These are phyloP conservation scores for Drosophila pandora DNA, from an alignment of 1,140 invertebrate species.

Conservation along the genomic window DNA sequence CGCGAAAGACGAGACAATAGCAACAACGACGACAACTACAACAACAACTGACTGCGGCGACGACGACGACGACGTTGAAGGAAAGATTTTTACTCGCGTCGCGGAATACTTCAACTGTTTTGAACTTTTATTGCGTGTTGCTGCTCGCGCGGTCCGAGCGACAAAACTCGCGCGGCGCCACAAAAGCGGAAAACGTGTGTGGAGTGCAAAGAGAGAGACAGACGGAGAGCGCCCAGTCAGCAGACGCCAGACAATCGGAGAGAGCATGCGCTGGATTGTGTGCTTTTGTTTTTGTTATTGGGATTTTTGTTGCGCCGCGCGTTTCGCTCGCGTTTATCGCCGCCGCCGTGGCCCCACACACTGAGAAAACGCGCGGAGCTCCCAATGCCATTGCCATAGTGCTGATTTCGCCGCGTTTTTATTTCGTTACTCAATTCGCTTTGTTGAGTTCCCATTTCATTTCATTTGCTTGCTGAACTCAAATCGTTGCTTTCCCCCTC, in stretches of 20 bases:
- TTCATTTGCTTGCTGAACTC: slow-evolving; percentile 36
- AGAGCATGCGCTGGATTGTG: slow-evolving; percentile 16
- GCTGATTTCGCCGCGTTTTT: slow-evolving; percentile 38
- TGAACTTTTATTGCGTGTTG: slow-evolving; percentile 80
- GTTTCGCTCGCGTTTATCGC: slow-evolving; percentile 46
- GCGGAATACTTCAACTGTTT: slow-evolving; percentile 81
- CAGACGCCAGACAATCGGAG: slow-evolving; percentile 15
- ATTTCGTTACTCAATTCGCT: slow-evolving; percentile 28
- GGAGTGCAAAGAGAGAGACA: slow-evolving; percentile 27
- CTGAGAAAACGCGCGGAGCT: slow-evolving; percentile 27
- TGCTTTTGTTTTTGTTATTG: slow-evolving; percentile 24
- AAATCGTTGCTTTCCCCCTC: background rate
- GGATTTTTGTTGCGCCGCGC: slow-evolving; percentile 32
- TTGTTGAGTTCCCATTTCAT: background rate
- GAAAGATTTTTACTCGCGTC: slow-evolving; percentile 82
- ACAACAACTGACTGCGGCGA: slow-evolving; percentile 46
- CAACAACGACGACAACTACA: slow-evolving; percentile 50
- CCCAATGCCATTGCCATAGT: slow-evolving; percentile 58
- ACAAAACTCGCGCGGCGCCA: slow-evolving; percentile 56
- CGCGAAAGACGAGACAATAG: slow-evolving; percentile 51
- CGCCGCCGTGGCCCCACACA: slow-evolving; percentile 55
- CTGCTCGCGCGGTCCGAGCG: slow-evolving; percentile 64
- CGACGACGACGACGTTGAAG: slow-evolving; percentile 57
- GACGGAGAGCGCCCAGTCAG: slow-evolving; percentile 23
- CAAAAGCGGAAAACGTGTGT: slow-evolving; percentile 62